phyloP scores from a whole-genome alignment of 53 echinoderm and acorn worm genomes.

The Paelopatides confundens region DNA sequence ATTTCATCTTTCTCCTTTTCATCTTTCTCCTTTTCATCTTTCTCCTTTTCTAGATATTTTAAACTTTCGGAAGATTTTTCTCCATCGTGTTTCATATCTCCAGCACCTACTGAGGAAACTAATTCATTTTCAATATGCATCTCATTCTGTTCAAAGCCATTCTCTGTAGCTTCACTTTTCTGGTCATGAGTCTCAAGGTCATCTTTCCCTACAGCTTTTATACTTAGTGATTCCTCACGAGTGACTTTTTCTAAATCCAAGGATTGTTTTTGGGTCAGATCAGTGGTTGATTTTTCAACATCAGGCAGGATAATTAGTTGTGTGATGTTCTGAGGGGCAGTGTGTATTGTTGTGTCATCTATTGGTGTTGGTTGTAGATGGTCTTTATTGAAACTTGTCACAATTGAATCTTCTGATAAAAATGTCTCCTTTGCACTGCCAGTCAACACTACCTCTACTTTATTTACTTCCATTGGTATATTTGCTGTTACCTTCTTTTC shows the following conservation, averaged over 20 bases:
- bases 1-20: background rate
- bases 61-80: background rate
- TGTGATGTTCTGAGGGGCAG: background rate
- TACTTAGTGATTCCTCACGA: background rate
- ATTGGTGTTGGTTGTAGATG: background rate
- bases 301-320: background rate
- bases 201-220: background rate
- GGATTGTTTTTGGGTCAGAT: background rate
- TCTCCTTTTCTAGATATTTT: background rate
- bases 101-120: background rate
- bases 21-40: background rate
- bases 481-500: background rate
- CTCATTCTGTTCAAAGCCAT: background rate
- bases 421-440: background rate
- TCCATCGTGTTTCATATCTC: background rate
- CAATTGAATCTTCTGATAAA: background rate
- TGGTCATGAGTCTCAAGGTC: background rate
- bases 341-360: background rate
- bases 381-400: background rate
- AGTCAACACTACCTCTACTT: background rate
- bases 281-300: background rate
- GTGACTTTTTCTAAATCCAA: background rate
- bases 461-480: background rate
- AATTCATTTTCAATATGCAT: background rate
- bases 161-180: background rate